Conservation (phyloP, 1,140 invertebrate genomes). For the Mycetomoellerius zeteki region DNA sequence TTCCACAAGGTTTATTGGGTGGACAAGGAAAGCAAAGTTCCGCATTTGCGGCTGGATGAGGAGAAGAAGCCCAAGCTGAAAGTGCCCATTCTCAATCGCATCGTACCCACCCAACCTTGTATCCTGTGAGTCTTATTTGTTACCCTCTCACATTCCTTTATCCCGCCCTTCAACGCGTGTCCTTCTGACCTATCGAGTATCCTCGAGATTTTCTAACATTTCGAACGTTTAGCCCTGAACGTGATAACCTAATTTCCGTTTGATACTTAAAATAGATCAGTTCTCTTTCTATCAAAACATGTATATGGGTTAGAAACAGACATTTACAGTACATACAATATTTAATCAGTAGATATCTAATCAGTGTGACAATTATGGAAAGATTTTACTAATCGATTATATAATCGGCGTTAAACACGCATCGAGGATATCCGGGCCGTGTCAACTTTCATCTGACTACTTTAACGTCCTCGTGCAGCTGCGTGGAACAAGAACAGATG, state of each 20-base stretch:
- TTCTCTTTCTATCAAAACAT: not conserved
- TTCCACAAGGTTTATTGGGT: slow-evolving; percentile 87
- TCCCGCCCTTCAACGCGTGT: not conserved
- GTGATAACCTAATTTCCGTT: not conserved
- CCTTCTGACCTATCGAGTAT: not conserved
- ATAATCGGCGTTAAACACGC: not conserved
- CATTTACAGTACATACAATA: not conserved
- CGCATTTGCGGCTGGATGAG: slow-evolving; percentile 79
- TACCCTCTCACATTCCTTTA: slow-evolving; percentile 4
- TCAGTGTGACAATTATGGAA: not conserved
- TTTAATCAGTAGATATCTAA: not conserved
- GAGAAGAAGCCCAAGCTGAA: slow-evolving; percentile 80
- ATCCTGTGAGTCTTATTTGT: slow-evolving; percentile 80
- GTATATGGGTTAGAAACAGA: not conserved
- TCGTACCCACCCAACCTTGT: slow-evolving; percentile 84
- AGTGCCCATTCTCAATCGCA: slow-evolving; percentile 73
- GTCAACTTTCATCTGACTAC: not conserved
- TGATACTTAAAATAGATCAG: not conserved
- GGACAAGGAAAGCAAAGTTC: slow-evolving; percentile 82
- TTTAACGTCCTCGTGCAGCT: slow-evolving; percentile 77
- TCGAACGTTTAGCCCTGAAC: not conserved
- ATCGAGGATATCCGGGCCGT: not conserved
- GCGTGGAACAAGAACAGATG: slow-evolving; percentile 87
- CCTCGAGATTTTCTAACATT: not conserved
- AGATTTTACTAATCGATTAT: not conserved